Percentiles rank a stretch among this genome's conserved stretches.
These are phyloP conservation scores for Drosophila erecta DNA, from an alignment of 1,140 invertebrate genomes.

Conservation along the genomic window DNA sequence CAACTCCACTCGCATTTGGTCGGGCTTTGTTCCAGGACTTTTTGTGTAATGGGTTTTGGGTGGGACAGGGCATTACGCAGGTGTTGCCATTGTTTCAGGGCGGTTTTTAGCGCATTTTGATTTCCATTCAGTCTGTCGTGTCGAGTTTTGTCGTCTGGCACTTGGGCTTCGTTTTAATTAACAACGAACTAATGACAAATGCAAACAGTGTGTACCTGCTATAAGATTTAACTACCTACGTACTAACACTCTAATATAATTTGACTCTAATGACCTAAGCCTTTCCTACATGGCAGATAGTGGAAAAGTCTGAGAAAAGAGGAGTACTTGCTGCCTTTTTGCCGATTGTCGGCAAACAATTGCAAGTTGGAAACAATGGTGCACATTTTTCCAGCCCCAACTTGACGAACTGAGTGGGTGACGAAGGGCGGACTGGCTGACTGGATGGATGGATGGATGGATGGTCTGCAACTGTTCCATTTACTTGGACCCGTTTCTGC, in stretches of 20 bases:
- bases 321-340: slow-evolving; percentile 55
- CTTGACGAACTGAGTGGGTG: slow-evolving; percentile 56
- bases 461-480: slow-evolving; percentile 73
- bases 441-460: slow-evolving; percentile 12
- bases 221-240: slow-evolving; percentile 20
- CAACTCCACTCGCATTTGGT: slow-evolving; percentile 61
- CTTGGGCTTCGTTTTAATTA: slow-evolving; percentile 78
- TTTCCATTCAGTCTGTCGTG: slow-evolving; percentile 59
- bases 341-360: slow-evolving; percentile 77
- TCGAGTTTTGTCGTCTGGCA: slow-evolving; percentile 54
- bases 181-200: slow-evolving; percentile 79
- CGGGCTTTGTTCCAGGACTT: slow-evolving; percentile 64
- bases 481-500: slow-evolving; percentile 44
- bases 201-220: slow-evolving; percentile 42
- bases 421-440: slow-evolving; percentile 16
- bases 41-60: slow-evolving; percentile 39
- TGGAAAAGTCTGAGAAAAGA: slow-evolving; percentile 3
- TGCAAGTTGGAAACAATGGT: slow-evolving; percentile 70
- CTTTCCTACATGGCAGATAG: slow-evolving; percentile 4
- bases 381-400: slow-evolving; percentile 67
- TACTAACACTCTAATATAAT: slow-evolving; percentile 68
- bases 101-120: slow-evolving; percentile 78
- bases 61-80: slow-evolving; percentile 52
- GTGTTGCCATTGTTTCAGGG: slow-evolving; percentile 74
- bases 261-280: slow-evolving; percentile 76